Conservation (phyloP, 2,888 invertebrate genomes). For the Merodon equestris region DNA sequence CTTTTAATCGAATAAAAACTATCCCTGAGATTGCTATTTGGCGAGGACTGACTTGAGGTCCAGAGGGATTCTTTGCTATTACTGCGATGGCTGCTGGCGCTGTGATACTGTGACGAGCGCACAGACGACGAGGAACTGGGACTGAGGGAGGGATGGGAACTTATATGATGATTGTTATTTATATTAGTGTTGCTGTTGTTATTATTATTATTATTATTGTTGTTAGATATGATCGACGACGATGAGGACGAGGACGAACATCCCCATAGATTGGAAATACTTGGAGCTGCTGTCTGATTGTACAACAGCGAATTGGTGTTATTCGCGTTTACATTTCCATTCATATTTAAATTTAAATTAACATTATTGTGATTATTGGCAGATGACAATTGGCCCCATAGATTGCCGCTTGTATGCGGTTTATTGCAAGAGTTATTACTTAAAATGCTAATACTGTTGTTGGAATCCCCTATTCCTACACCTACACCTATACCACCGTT, state of each 20-base stretch:
- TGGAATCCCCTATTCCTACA: slow-evolving; percentile 71
- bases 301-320: slow-evolving; percentile 53
- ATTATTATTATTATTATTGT: slow-evolving; percentile 5
- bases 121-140: slow-evolving; percentile 73
- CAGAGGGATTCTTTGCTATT: slow-evolving; percentile 78
- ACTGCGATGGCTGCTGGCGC: slow-evolving; percentile 73
- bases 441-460: slow-evolving; percentile 70
- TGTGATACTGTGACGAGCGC: slow-evolving; percentile 70
- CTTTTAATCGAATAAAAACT: slow-evolving; percentile 71
- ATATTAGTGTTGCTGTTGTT: slow-evolving; percentile 65
- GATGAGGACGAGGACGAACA: slow-evolving; percentile 70
- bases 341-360: no score
- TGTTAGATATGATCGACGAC: slow-evolving; percentile 70
- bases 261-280: slow-evolving; percentile 76
- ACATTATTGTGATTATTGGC: slow-evolving; percentile 44
- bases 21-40: slow-evolving; percentile 75
- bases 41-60: slow-evolving; percentile 76
- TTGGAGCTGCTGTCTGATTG: slow-evolving; percentile 60
- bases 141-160: slow-evolving; percentile 75
- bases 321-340: slow-evolving; percentile 29
- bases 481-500: slow-evolving; percentile 40
- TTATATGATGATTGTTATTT: slow-evolving; percentile 47
- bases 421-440: slow-evolving; percentile 63
- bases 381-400: slow-evolving; percentile 66
- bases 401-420: slow-evolving; percentile 50